These are phyloP conservation scores for Oscheius sp. DNA, from an alignment of 2,888 invertebrate genomes.

Conservation along the genomic window DNA sequence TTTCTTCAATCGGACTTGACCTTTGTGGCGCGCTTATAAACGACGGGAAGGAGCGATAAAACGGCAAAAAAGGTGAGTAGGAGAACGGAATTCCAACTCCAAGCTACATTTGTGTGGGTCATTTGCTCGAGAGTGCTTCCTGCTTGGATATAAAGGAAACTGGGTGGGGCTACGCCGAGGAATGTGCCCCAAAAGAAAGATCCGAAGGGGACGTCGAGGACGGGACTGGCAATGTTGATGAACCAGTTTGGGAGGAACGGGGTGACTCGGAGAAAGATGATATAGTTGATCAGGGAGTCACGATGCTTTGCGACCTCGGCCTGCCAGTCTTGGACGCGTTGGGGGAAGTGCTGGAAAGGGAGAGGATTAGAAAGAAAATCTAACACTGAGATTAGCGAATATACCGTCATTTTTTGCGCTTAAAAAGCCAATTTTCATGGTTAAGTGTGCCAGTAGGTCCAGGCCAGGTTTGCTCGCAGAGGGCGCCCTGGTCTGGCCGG, in stretches of 20 bases:
- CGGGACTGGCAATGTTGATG: slow-evolving; percentile 94
- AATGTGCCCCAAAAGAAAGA: slow-evolving; percentile 96
- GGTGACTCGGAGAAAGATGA: slow-evolving; percentile 94
- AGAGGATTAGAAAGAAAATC: too few relatives aligned
- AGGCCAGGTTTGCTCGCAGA: too few relatives aligned
- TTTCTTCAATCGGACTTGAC: slow-evolving; percentile 41
- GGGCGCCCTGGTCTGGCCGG: too few relatives aligned
- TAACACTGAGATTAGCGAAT: too few relatives aligned
- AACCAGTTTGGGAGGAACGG: slow-evolving; percentile 99
- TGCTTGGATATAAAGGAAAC: slow-evolving; percentile 95
- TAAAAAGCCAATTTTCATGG: too few relatives aligned
- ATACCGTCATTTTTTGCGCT: too few relatives aligned
- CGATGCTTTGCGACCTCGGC: slow-evolving; percentile 82
- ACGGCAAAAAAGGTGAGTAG: slow-evolving; percentile 83
- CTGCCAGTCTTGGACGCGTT: slow-evolving; percentile 87
- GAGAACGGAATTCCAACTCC: slow-evolving; percentile 54
- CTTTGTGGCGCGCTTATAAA: slow-evolving; percentile 78
- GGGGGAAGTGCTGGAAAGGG: slow-evolving; percentile 80
- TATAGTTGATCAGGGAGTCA: slow-evolving; percentile 91
- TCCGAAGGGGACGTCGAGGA: slow-evolving; percentile 91
- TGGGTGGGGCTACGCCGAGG: slow-evolving; percentile 94
- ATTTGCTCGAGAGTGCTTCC: slow-evolving; percentile 94
- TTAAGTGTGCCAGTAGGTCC: too few relatives aligned
- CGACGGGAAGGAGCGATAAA: slow-evolving; percentile 87
- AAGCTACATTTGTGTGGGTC: slow-evolving; percentile 86